These are phyloP conservation scores for Poliocrania exsul DNA, from an alignment of 2,797 vertebrate species.

Conservation along the genomic window DNA sequence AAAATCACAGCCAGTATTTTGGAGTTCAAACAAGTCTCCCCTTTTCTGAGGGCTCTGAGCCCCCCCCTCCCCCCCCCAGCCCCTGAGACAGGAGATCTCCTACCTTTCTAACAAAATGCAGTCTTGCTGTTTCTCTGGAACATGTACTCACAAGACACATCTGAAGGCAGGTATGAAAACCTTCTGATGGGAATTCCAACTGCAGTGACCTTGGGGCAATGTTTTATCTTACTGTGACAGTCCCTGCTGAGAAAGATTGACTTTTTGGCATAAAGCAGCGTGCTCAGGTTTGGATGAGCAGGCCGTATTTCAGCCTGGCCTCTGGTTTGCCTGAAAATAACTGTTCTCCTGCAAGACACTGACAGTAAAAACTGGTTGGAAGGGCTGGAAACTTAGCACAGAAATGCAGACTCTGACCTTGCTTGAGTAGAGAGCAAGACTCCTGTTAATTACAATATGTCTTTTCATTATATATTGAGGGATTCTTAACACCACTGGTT, in stretches of 20 bases:
- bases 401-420: not conserved
- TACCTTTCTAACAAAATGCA: not conserved
- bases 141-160: constrained; percentile 74
- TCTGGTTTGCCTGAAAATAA: constrained; percentile 29
- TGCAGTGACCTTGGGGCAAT: constrained; percentile 69
- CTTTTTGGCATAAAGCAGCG: constrained; percentile 43
- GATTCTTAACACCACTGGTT: not conserved
- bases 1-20: not conserved
- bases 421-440: not conserved
- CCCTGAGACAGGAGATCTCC: not conserved
- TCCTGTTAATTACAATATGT: not conserved
- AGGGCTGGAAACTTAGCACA: not conserved
- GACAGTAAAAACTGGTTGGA: not conserved
- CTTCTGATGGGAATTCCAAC: constrained; percentile 69
- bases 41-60: not conserved
- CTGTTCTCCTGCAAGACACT: not conserved
- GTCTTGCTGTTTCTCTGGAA: constrained; percentile 32
- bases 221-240: constrained; percentile 70
- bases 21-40: not conserved
- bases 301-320: constrained; percentile 18
- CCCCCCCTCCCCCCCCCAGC: not conserved
- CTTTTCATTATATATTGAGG: not conserved
- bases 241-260: constrained; percentile 63
- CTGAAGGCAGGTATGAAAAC: constrained; percentile 67
- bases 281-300: constrained; percentile 24